Conservation (phyloP, 2,888 invertebrate genomes). For the Stratiomys singularior region DNA sequence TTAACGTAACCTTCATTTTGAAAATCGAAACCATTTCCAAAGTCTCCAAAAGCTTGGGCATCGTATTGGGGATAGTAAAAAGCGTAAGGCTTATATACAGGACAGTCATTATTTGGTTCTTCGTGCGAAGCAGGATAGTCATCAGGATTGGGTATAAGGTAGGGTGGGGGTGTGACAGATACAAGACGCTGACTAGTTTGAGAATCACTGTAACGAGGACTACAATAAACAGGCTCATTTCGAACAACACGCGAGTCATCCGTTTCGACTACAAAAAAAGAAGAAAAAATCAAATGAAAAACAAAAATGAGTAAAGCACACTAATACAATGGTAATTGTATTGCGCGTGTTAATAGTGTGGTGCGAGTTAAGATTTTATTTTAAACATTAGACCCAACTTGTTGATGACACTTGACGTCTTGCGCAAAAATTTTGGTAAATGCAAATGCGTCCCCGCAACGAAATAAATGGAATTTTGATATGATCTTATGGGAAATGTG, state of each 20-base stretch:
- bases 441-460: background rate
- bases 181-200: background rate
- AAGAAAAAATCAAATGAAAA: constrained; percentile 38
- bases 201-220: constrained; percentile 53
- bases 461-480: background rate
- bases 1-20: constrained; percentile 4
- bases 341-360: background rate
- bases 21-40: background rate
- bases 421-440: background rate
- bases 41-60: constrained; percentile 30
- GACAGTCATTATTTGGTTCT: constrained; percentile 53
- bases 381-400: too few relatives aligned
- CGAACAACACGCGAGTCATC: constrained; percentile 63
- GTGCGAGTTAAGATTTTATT: too few relatives aligned
- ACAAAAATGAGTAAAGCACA: constrained; percentile 42
- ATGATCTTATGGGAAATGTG: background rate
- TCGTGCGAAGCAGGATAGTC: constrained; percentile 52
- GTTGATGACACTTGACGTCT: too few relatives aligned
- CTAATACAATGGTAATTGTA: background rate
- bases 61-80: constrained; percentile 46
- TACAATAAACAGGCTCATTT: constrained; percentile 59
- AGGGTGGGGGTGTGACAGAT: constrained; percentile 41
- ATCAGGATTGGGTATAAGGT: background rate
- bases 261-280: constrained; percentile 62
- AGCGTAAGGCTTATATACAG: constrained; percentile 56